These are phyloP conservation scores for Plutella xylostella DNA, from an alignment of 2,888 invertebrate species.

Conservation along the genomic window DNA sequence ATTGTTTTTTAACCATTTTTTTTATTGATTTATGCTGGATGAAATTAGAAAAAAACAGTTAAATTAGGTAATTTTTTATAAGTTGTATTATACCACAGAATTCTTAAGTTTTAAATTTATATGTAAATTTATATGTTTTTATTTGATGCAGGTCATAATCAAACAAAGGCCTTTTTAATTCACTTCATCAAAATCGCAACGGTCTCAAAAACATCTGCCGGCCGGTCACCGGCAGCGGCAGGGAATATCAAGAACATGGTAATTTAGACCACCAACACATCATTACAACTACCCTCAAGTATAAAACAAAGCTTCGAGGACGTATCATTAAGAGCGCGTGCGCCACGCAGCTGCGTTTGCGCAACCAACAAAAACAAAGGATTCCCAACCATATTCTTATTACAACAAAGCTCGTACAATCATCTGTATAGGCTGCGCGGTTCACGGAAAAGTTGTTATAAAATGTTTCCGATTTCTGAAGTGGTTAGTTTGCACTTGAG, in stretches of 20 bases:
- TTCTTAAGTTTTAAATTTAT: too few relatives aligned
- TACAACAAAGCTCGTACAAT: neutral
- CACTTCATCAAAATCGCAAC: neutral
- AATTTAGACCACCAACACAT: constrained; percentile 43
- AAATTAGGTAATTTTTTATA: too few relatives aligned
- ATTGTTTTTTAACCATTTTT: too few relatives aligned
- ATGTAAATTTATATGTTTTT: too few relatives aligned
- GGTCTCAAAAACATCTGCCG: constrained; percentile 5
- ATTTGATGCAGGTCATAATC: too few relatives aligned
- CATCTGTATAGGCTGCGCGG: too few relatives aligned
- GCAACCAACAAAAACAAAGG: constrained; percentile 13
- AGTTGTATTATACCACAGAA: too few relatives aligned
- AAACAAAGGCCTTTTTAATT: too few relatives aligned
- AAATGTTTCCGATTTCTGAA: constrained; percentile 8
- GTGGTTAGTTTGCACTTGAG: constrained; percentile 4
- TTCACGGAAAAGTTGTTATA: neutral
- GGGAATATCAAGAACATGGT: constrained; percentile 48
- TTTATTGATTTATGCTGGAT: too few relatives aligned
- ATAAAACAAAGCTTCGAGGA: constrained; percentile 31
- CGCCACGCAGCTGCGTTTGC: constrained; percentile 43
- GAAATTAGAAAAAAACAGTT: too few relatives aligned
- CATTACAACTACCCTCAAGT: constrained; percentile 9
- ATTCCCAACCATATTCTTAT: neutral
- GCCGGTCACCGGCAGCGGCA: constrained; percentile 13
- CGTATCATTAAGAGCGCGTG: constrained; percentile 54